These are phyloP conservation scores for Rafetus swinhoei DNA, from an alignment of 2,113 vertebrate genomes.

Conservation along the genomic window DNA sequence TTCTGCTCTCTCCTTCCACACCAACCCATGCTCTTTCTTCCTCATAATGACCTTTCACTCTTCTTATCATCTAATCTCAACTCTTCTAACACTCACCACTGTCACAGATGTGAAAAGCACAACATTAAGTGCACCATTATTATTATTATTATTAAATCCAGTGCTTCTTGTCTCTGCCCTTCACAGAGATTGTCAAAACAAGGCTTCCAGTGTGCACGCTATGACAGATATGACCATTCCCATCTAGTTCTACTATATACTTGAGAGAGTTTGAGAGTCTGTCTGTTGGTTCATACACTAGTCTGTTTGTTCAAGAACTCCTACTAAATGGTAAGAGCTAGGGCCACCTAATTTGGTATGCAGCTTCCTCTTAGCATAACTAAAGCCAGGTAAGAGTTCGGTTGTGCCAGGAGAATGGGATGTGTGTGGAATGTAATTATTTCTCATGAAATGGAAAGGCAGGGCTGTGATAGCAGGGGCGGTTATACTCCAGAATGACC, in stretches of 20 bases:
- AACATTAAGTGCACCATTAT: fast-evolving
- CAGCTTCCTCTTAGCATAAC: too few species aligned
- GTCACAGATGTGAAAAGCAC: not conserved
- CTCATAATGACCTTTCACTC: not conserved
- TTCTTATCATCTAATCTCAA: not conserved
- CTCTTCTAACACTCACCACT: not conserved
- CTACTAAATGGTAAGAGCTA: too few species aligned
- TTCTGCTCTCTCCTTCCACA: not conserved
- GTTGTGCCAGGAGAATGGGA: too few species aligned
- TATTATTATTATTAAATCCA: fast-evolving
- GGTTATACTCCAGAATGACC: too few species aligned
- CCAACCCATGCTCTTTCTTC: not conserved
- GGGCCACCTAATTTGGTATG: too few species aligned
- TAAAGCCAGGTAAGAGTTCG: too few species aligned
- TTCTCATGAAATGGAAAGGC: too few species aligned
- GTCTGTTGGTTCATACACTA: too few species aligned
- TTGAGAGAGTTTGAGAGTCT: too few species aligned
- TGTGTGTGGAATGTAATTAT: too few species aligned
- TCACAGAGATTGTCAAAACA: not conserved
- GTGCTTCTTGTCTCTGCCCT: fast-evolving
- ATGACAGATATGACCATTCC: fast-evolving
- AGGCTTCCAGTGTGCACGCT: not conserved
- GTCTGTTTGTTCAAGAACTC: too few species aligned
- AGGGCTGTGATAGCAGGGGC: too few species aligned
- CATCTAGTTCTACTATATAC: not conserved